Conservation (phyloP, 2,113 vertebrate genomes). For the Chroicocephalus ridibundus region DNA sequence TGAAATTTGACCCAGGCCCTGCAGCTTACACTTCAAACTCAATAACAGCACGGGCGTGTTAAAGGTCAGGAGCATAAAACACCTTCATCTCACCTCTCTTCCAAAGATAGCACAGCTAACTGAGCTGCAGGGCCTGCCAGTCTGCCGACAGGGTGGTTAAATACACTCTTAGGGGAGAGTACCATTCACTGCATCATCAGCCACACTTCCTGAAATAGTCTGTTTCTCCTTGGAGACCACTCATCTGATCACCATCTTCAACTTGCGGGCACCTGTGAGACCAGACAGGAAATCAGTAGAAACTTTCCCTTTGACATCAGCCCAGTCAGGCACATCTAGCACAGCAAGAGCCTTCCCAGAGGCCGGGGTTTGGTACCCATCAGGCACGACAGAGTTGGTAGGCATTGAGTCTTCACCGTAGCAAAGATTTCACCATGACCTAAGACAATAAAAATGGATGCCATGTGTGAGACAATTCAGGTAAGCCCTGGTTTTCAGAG, state of each 20-base stretch:
- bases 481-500: not conserved
- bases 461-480: not conserved
- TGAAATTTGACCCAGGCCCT: conserved; percentile 4
- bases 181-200: not conserved
- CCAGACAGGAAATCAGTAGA: not conserved
- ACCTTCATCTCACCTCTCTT: conserved; percentile 36
- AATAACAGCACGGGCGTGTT: not conserved
- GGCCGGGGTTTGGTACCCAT: not conserved
- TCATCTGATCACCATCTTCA: not conserved
- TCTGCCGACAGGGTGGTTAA: not conserved
- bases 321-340: not conserved
- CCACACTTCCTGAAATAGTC: conserved; percentile 9
- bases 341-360: not conserved
- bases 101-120: not conserved
- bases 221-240: not conserved
- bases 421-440: rapidly evolving
- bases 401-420: not conserved
- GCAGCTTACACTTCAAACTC: conserved; percentile 32
- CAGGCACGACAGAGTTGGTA: not conserved
- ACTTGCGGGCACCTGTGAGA: not conserved
- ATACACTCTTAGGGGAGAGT: conserved; percentile 11
- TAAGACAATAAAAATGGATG: not conserved
- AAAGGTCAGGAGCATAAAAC: conserved; percentile 23
- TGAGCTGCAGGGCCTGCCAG: not conserved
- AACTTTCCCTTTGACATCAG: not conserved